phyloP scores from a whole-genome alignment of 2,113 vertebrate genomes.

The Myotis brandtii region DNA sequence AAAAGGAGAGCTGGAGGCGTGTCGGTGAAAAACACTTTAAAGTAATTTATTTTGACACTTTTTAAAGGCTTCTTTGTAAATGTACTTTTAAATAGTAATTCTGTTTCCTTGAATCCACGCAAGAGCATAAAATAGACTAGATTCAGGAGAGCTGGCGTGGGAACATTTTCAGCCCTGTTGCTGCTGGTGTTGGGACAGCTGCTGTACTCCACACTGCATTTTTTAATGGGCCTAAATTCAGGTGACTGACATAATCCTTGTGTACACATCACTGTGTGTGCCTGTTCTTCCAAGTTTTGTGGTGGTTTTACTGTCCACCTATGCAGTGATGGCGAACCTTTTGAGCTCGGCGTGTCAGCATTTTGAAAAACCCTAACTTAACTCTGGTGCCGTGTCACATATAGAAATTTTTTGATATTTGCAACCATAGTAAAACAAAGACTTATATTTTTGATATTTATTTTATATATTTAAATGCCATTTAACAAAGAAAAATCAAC shows the following conservation, averaged over 20 bases:
- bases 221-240: constrained; percentile 58
- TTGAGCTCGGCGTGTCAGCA: no score
- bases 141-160: constrained; percentile 54
- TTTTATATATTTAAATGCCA: no score
- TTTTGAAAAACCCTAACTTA: no score
- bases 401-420: no score
- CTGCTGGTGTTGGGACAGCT: constrained; percentile 62
- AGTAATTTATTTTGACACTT: constrained; percentile 76
- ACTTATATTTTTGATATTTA: no score
- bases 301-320: not conserved
- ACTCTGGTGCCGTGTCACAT: no score
- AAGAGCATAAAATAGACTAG: constrained; percentile 54
- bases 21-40: constrained; percentile 76
- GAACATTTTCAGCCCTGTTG: constrained; percentile 16
- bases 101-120: constrained; percentile 65
- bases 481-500: no score
- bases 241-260: constrained; percentile 42
- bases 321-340: no score
- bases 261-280: not conserved
- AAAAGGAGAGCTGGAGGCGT: constrained; percentile 70
- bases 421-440: no score
- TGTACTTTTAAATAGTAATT: constrained; percentile 76
- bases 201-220: not conserved
- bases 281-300: not conserved
- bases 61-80: constrained; percentile 83